Evolutionary conservation across 2,888 invertebrate species (phyloP).

Genomic region (Tupiocoris notatus): DNA sequence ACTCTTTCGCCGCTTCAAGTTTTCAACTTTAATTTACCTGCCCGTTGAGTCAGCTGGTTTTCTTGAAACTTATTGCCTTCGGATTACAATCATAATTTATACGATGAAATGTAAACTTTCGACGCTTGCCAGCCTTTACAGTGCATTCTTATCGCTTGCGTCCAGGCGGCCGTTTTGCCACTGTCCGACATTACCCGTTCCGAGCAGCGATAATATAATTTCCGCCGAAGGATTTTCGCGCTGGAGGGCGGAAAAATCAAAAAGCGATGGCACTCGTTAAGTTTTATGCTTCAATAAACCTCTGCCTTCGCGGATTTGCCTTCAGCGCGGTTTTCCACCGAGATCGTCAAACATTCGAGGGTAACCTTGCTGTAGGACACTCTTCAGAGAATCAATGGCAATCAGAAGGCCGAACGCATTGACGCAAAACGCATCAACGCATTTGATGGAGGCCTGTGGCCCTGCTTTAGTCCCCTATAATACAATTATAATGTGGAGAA

Average conservation of each 20-base stretch:
- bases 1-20: constrained; percentile 14
- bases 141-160: constrained; percentile 31
- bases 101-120: constrained; percentile 43
- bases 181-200: constrained; percentile 21
- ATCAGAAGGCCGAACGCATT: too few species aligned
- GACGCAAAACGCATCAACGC: too few species aligned
- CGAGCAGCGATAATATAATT: constrained; percentile 12
- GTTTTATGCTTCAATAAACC: constrained; percentile 18
- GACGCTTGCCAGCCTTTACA: constrained; percentile 27
- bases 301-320: not conserved
- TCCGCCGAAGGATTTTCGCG: constrained; percentile 19
- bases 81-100: constrained; percentile 39
- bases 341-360: too few species aligned
- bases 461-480: too few species aligned
- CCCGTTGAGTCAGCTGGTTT: constrained; percentile 40
- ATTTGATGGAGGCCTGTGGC: too few species aligned
- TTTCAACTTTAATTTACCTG: constrained; percentile 38
- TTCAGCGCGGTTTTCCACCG: not conserved
- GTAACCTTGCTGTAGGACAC: too few species aligned
- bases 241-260: constrained; percentile 6
- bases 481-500: too few species aligned
- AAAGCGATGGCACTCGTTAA: constrained; percentile 2
- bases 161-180: constrained; percentile 25
- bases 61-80: constrained; percentile 36
- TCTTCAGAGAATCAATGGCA: too few species aligned